Evolutionary conservation across 2,888 invertebrate genomes (phyloP), one percentile per base, ranked within the genome.

Genomic region (Mesorhabditis sp.): DNA sequence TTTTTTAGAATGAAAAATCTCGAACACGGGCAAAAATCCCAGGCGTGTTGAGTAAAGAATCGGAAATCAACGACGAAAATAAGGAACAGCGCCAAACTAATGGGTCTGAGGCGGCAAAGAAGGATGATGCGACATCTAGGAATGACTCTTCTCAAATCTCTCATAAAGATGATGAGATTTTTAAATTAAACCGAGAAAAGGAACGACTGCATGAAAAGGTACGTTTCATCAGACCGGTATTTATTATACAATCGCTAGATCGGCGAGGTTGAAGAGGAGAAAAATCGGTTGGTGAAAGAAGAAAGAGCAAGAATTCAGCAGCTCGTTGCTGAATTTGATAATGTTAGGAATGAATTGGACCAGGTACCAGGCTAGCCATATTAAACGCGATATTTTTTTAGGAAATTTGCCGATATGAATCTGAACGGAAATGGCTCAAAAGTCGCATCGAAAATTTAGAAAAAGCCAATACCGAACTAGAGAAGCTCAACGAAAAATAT

Each of bases 291-390:
- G 43, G 15, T 45, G 4, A 62, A 63, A 7, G 65, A 71, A 13
- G 81, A 82, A 65, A 74, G 76, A 67, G 78, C 74, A 58, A 43
- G 80, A 5, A 78, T 81, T 62, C 78, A 80, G 62, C 77, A 78
- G 50, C 67, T 84, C 5, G 81, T 77, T 43, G 72, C 69, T 62
- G 83, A 84, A 65, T 83, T 83, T 64, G 83, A 84, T 67, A 80
- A 80, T 43, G 74, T 84, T 13, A 70, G 79, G 28, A 68, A 71
- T 43, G 82, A 83, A 69, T 70, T 83, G n/a, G 80, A 81, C 62
- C 73, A 77, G 66, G 80, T 80, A 43, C 67, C 15, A 43, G 4
- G 44, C 6, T 70, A 69, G 70, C 58, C 45, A 73, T 70, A 68
- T 10, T 43, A 65, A 7, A 10, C 7, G 44, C 42, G 1, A 13